phyloP scores from a whole-genome alignment of 2,888 invertebrate species.

The Orthonychiurus folsomi region DNA sequence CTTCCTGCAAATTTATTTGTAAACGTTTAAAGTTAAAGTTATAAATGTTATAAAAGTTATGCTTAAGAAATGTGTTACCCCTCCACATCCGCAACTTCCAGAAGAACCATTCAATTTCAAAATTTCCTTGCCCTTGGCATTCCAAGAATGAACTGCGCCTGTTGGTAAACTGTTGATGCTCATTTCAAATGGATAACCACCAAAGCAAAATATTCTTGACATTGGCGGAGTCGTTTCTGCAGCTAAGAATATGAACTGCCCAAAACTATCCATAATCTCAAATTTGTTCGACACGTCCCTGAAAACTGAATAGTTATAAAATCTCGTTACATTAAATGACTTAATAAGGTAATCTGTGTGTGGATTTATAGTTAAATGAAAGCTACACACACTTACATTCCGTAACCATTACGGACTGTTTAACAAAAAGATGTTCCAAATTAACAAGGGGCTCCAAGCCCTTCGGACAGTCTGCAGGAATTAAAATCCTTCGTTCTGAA shows the following conservation, averaged over 20 bases:
- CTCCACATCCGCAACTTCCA: constrained; percentile 14
- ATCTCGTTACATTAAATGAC: not conserved
- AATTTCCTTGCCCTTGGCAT: constrained; percentile 13
- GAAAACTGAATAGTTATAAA: constrained; percentile 19
- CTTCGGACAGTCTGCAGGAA: constrained; percentile 9
- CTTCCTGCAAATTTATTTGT: not conserved
- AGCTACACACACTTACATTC: constrained; percentile 2
- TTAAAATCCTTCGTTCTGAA: constrained; percentile 50
- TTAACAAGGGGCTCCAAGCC: constrained; percentile 5
- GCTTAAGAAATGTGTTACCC: too few relatives aligned
- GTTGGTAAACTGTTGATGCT: constrained; percentile 8
- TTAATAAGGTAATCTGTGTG: not conserved
- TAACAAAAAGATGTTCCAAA: constrained; percentile 12
- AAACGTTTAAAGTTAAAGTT: too few relatives aligned
- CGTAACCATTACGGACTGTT: constrained; percentile 9
- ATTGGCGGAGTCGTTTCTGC: constrained; percentile 42
- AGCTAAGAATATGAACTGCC: constrained; percentile 42
- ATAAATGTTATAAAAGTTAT: not conserved
- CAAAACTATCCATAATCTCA: constrained; percentile 43
- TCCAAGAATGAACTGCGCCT: constrained; percentile 9
- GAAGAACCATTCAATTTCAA: constrained; percentile 4
- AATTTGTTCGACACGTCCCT: constrained; percentile 44
- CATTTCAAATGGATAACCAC: constrained; percentile 12
- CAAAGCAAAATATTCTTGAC: constrained; percentile 12
- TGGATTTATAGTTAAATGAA: not conserved